Percentiles rank a stretch among this genome's conserved stretches.
phyloP scores from a whole-genome alignment of 2,797 vertebrate species.

The Rhabdomys pumilio region DNA sequence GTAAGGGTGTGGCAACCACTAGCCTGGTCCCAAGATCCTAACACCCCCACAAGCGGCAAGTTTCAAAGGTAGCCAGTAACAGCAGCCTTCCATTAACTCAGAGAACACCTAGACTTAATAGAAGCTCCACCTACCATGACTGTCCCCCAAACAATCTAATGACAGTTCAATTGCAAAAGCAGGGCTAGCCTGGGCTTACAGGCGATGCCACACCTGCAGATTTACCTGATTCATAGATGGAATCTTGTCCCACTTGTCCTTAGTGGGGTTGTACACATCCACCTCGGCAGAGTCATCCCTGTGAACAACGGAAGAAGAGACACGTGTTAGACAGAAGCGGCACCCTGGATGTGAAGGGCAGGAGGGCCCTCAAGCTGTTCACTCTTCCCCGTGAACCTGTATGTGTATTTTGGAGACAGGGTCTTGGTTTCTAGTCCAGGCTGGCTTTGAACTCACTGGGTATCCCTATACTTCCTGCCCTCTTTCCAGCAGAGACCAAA shows the following conservation, averaged over 20 bases:
- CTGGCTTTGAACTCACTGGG: background rate
- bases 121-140: background rate
- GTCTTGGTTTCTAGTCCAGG: background rate
- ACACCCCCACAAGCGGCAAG: fast-evolving
- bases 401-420: background rate
- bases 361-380: background rate
- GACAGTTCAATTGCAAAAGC: fast-evolving
- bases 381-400: background rate
- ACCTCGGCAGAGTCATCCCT: conserved; percentile 98
- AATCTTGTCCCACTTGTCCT: conserved; percentile 98
- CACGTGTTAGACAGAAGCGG: background rate
- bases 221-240: conserved; percentile 97
- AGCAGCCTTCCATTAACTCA: background rate
- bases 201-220: fast-evolving
- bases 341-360: background rate
- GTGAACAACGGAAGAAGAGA: background rate
- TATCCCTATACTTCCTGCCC: too few relatives aligned
- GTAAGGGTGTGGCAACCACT: background rate
- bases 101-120: background rate
- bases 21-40: background rate
- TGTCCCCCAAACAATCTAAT: background rate
- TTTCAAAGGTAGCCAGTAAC: too few relatives aligned
- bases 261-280: conserved; percentile 95
- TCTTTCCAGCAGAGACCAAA: background rate
- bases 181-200: background rate